phyloP scores from a whole-genome alignment of 1,140 invertebrate species.

The Popillia japonica region DNA sequence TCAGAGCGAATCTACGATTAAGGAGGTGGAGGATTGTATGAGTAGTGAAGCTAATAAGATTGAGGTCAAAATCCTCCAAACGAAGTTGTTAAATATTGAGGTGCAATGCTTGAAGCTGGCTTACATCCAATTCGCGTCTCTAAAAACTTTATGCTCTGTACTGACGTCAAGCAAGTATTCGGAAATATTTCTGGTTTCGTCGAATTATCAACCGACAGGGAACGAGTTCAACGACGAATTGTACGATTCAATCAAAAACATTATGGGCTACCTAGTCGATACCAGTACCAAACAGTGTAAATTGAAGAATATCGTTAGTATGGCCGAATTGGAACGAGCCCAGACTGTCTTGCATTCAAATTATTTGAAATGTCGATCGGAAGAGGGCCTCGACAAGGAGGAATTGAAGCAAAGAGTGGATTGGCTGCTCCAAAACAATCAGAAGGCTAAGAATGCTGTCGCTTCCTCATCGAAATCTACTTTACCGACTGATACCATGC shows the following conservation, averaged over 20 bases:
- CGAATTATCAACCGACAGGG: slow-evolving; percentile 15
- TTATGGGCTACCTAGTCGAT: slow-evolving; percentile 60
- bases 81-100: slow-evolving; percentile 61
- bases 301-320: slow-evolving; percentile 59
- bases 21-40: slow-evolving; percentile 41
- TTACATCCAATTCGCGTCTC: slow-evolving; percentile 66
- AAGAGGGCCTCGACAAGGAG: slow-evolving; percentile 48
- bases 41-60: slow-evolving; percentile 30
- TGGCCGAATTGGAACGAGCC: slow-evolving; percentile 67
- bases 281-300: slow-evolving; percentile 63
- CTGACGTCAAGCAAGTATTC: slow-evolving; percentile 64
- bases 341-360: slow-evolving; percentile 65
- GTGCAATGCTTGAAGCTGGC: slow-evolving; percentile 61
- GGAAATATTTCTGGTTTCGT: slow-evolving; percentile 67
- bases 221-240: slow-evolving; percentile 31
- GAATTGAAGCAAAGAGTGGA: slow-evolving; percentile 30
- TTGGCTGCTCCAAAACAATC: slow-evolving; percentile 26
- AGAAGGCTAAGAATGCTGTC: neutral
- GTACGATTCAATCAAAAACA: slow-evolving; percentile 48
- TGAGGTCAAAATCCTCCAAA: slow-evolving; percentile 53
- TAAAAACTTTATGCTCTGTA: slow-evolving; percentile 66
- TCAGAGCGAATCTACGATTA: slow-evolving; percentile 48
- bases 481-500: slow-evolving; percentile 23
- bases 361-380: slow-evolving; percentile 59
- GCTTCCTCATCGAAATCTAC: slow-evolving; percentile 26